Evolutionary conservation across 2,113 vertebrate genomes (phyloP), one percentile per base, ranked within the genome.

Genomic region (Podarcis cretensis): DNA sequence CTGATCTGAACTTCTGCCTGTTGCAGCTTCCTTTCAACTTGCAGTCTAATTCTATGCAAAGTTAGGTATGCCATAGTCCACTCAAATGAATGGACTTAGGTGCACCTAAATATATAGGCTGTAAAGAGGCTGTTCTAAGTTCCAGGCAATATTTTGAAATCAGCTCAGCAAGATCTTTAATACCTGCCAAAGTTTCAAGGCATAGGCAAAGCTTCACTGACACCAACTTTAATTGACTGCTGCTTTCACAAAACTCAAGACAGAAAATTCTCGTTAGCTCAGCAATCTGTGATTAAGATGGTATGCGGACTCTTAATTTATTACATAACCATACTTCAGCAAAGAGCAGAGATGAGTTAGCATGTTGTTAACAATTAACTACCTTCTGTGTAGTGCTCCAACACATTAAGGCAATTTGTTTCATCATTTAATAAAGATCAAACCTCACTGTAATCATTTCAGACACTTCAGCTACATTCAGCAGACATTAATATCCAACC

Each of bases 321-420:
- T 57, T 73, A 82, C 69, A 77, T 9, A 27, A 16, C 71, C 78
- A 74, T 85, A 75, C 85, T 85, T 87, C 57, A 32, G 83, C 80
- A 94, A 88, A 84, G 89, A 90, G 83, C 71, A 94, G 69, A 90
- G 81, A 91, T 59, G 92, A 94, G 92, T 0, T 1, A 76, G 16
- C 63, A 25, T 16, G 77, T 86, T 14, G 77, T 86, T 92, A 92
- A 93, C 40, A 6, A 93, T 92, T 90, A 89, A 92, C 87, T 85
- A 30, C 59, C 85, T 83, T 23, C 81, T 85, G 40, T 2, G 0
- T 66, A 66, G 2, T 87, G 87, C 68, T 54, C 13, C n/a, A 9
- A 81, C 16, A 35, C 0, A 1, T 30, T 4, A 40, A 69, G 4
- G 68, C 35, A 21, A 30, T 91, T 75, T 25, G 77, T 40, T 13